Evolutionary conservation across 1,140 invertebrate species (phyloP).

Genomic region (Bombus polaris): DNA sequence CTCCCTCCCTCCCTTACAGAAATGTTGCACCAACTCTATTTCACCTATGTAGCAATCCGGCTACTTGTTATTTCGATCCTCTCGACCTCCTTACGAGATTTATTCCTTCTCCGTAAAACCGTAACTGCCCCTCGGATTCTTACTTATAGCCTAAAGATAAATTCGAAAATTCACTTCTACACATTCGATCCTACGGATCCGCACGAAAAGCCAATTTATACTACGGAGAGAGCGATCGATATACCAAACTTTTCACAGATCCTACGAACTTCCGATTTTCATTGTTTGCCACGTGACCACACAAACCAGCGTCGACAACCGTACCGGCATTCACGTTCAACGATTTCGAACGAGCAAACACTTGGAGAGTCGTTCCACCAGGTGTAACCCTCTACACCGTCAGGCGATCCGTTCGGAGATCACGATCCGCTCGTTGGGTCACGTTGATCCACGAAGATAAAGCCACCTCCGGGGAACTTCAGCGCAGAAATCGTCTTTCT

Average conservation of each 20-base stretch:
- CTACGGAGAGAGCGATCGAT: conserved; percentile 4
- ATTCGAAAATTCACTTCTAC: conserved; percentile 11
- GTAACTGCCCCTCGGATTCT: background rate
- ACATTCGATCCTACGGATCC: background rate
- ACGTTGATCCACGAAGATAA: conserved; percentile 56
- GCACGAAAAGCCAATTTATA: conserved; percentile 7
- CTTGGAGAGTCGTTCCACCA: background rate
- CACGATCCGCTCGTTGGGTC: conserved; percentile 23
- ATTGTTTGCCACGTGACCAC: conserved; percentile 19
- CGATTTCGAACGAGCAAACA: conserved; percentile 19
- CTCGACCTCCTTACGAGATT: conserved; percentile 3
- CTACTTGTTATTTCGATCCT: conserved; percentile 18
- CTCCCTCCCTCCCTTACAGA: background rate
- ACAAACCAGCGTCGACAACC: background rate
- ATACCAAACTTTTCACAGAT: background rate
- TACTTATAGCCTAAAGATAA: background rate
- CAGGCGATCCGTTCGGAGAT: conserved; percentile 46
- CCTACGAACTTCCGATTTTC: background rate
- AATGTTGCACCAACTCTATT: conserved; percentile 1
- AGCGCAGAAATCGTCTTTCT: background rate
- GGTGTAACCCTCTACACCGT: background rate
- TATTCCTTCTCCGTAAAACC: background rate
- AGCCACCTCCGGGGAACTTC: conserved; percentile 22
- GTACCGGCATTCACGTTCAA: background rate
- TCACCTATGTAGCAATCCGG: conserved; percentile 10